A percentile compares a stretch with the other conserved stretches of the same genome.
Evolutionary conservation across 2,113 vertebrate genomes (phyloP).

Genomic region (Eupsittula cactorum): DNA sequence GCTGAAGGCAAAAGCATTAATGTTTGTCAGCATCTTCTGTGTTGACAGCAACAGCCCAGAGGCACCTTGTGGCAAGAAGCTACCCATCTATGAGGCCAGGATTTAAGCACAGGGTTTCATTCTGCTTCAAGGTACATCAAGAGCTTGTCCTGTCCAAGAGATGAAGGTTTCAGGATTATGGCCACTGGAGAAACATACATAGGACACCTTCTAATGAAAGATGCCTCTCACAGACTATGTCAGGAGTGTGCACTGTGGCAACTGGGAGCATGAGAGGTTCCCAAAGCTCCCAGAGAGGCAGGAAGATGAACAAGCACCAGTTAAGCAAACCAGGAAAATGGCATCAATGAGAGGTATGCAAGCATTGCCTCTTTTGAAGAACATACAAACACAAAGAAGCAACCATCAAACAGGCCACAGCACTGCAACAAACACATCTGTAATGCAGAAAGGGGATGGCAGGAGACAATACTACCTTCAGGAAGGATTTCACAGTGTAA

Average conservation of each 20-base stretch:
- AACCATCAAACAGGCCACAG: background rate
- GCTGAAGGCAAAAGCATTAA: background rate
- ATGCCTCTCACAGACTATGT: rapidly evolving
- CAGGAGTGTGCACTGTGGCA: rapidly evolving
- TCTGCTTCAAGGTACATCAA: background rate
- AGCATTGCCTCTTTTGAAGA: background rate
- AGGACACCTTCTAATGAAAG: background rate
- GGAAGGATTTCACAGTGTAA: background rate
- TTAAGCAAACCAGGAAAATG: background rate
- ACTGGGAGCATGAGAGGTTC: background rate
- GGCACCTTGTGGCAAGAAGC: rapidly evolving
- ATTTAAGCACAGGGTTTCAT: background rate
- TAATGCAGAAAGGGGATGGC: background rate
- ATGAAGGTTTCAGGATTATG: background rate
- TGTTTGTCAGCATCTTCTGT: background rate
- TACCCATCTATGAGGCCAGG: background rate
- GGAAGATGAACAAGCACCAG: background rate
- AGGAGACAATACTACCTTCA: background rate
- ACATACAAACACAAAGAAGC: background rate
- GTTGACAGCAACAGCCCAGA: background rate
- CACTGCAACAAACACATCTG: background rate
- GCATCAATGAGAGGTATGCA: background rate
- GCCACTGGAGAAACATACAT: background rate
- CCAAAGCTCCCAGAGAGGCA: background rate
- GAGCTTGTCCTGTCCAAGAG: background rate